Evolutionary conservation across 2,113 vertebrate genomes (phyloP).

Genomic region (Candoia aspera): DNA sequence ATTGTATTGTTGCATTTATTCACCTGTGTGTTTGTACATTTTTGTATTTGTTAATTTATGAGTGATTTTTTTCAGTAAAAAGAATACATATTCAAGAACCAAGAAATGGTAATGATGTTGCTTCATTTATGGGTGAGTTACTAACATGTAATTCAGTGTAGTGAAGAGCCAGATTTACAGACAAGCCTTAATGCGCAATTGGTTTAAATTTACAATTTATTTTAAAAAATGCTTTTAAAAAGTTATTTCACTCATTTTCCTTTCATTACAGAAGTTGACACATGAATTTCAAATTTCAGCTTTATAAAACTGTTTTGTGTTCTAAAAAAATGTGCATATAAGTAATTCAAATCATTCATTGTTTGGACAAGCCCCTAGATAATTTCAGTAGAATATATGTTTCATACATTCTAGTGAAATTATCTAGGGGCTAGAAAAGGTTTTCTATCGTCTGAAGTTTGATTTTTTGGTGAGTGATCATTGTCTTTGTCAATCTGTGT

Average conservation of each 20-base stretch:
- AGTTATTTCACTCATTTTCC: neutral
- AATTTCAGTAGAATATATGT: neutral
- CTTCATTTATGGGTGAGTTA: neutral
- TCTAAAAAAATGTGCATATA: neutral
- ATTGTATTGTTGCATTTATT: slow-evolving; percentile 81
- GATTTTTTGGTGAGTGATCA: neutral
- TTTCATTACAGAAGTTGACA: neutral
- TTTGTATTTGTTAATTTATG: slow-evolving; percentile 89
- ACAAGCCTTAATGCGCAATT: neutral
- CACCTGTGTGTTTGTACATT: slow-evolving; percentile 86
- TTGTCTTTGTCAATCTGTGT: neutral
- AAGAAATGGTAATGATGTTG: slow-evolving; percentile 36
- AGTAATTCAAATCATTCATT: neutral
- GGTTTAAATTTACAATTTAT: neutral
- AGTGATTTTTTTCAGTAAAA: slow-evolving; percentile 84
- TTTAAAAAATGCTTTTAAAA: neutral
- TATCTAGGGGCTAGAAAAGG: no score
- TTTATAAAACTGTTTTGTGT: neutral
- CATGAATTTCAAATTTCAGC: neutral
- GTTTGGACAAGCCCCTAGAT: neutral
- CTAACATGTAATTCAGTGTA: neutral
- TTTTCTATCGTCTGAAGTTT: neutral
- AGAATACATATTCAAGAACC: slow-evolving; percentile 78
- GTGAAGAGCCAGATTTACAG: neutral
- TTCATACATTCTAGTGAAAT: no score